phyloP scores from a whole-genome alignment of 2,888 invertebrate genomes.

The Plutella xylostella region DNA sequence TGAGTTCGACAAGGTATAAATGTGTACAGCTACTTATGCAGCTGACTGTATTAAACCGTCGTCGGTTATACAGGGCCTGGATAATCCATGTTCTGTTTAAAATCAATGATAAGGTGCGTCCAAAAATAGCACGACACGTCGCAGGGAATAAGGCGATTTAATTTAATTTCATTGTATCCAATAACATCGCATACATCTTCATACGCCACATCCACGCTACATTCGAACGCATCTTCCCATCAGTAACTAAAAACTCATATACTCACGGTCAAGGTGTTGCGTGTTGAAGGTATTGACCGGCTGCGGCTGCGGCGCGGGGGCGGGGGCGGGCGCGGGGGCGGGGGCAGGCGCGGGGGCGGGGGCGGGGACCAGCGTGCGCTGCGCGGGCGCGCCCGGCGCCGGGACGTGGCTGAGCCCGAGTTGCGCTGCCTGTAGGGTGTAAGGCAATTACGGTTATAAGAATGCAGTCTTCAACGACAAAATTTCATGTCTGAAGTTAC shows the following conservation, averaged over 20 bases:
- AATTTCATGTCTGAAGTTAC: too few relatives aligned
- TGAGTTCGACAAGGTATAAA: too few relatives aligned
- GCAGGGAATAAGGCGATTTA: too few relatives aligned
- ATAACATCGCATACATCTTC: not conserved
- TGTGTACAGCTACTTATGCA: too few relatives aligned
- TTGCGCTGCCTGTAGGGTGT: conserved; percentile 55
- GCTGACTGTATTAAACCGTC: too few relatives aligned
- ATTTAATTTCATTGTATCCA: not conserved
- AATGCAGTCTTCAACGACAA: too few relatives aligned
- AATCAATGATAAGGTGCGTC: too few relatives aligned
- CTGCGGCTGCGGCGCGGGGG: conserved; percentile 8
- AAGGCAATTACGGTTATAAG: too few relatives aligned
- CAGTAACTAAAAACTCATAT: not conserved
- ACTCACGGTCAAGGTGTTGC: conserved; percentile 49
- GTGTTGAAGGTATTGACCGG: conserved; percentile 42
- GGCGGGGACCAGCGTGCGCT: conserved; percentile 40
- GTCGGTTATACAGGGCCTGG: too few relatives aligned
- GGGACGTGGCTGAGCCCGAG: conserved; percentile 50
- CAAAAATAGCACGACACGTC: too few relatives aligned
- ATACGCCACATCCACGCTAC: too few relatives aligned
- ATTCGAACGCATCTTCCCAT: not conserved
- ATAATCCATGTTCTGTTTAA: too few relatives aligned
- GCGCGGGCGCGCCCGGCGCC: conserved; percentile 38
- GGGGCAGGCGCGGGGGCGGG: conserved; percentile 24
- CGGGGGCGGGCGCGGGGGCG: conserved; percentile 22